phyloP scores from a whole-genome alignment of 2,113 vertebrate genomes.

The Piaya cayana region DNA sequence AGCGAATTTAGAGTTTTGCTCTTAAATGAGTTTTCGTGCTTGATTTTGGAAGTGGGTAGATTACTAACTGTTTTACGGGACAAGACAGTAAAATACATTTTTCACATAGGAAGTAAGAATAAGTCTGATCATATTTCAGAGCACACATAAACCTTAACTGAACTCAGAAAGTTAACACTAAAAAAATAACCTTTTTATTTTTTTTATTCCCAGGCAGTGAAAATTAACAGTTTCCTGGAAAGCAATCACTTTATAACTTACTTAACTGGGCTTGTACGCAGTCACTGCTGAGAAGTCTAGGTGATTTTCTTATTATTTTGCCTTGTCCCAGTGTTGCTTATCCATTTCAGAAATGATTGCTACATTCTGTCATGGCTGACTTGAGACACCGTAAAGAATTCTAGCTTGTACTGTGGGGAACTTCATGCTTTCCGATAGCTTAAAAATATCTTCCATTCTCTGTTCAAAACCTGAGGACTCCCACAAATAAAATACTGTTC shows the following conservation, averaged over 20 bases:
- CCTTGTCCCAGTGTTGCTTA: neutral
- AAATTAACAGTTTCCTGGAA: conserved; percentile 10
- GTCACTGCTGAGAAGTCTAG: neutral
- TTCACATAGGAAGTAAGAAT: neutral
- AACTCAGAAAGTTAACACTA: neutral
- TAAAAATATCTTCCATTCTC: neutral
- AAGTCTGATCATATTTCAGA: neutral
- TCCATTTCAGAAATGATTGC: neutral
- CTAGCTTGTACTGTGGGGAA: neutral
- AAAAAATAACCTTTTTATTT: neutral
- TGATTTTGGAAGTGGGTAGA: neutral
- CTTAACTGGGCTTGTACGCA: neutral
- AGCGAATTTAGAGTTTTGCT: neutral
- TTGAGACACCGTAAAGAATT: neutral
- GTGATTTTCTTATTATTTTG: neutral
- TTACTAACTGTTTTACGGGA: neutral
- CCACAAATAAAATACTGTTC: neutral
- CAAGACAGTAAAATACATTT: neutral
- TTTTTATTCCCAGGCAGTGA: neutral
- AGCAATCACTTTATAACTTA: neutral
- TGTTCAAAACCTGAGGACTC: neutral
- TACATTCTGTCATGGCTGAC: neutral
- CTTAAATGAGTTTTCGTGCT: neutral
- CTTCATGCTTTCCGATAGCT: neutral
- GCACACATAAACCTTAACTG: neutral